phyloP scores from a whole-genome alignment of 2,888 invertebrate genomes.

The Panzeria rudis region DNA sequence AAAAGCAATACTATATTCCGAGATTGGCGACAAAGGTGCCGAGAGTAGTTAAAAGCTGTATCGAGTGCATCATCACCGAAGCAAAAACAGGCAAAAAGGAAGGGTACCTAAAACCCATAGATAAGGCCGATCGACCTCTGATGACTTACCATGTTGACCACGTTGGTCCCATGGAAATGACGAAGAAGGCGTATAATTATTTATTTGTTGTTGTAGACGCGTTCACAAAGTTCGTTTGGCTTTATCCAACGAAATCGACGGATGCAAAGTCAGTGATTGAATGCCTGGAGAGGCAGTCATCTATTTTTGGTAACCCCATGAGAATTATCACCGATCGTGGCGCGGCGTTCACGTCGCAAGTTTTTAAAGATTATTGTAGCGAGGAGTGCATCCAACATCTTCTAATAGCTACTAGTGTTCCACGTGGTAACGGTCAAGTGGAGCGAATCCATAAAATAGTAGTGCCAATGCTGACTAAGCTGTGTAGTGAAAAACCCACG shows the following conservation, averaged over 20 bases:
- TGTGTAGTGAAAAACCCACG: not conserved
- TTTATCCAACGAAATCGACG: not conserved
- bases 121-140: not conserved
- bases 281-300: not conserved
- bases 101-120: not conserved
- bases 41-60: not conserved
- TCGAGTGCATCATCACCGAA: not conserved
- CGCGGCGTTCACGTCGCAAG: not conserved
- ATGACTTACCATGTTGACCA: slow-evolving; percentile 12
- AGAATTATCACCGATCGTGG: not conserved
- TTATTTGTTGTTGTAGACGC: not conserved
- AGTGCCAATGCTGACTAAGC: not conserved
- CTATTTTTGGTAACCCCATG: not conserved
- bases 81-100: not conserved
- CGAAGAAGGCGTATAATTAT: not conserved
- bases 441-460: slow-evolving; percentile 32
- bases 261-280: not conserved
- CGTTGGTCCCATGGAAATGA: slow-evolving; percentile 3
- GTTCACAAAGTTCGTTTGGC: slow-evolving; percentile 5
- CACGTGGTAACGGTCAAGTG: slow-evolving; percentile 25
- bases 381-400: slow-evolving; percentile 14
- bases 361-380: slow-evolving; percentile 1
- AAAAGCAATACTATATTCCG: not conserved
- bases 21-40: not conserved
- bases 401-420: not conserved